phyloP scores from a whole-genome alignment of 2,797 vertebrate species.

The Microctenopoma lineatum region DNA sequence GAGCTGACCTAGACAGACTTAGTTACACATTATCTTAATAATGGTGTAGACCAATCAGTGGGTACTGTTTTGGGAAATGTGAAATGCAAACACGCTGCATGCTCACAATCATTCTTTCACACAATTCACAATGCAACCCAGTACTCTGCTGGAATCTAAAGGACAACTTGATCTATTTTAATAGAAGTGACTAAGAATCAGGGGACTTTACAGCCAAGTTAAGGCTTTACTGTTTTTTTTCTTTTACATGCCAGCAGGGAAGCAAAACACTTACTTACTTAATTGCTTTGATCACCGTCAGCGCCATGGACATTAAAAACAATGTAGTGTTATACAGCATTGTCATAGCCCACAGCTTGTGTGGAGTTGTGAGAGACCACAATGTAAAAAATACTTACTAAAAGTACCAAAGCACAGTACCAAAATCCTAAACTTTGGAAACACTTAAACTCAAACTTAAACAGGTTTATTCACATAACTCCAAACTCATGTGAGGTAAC shows the following conservation, averaged over 20 bases:
- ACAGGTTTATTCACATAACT: neutral
- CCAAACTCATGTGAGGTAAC: neutral
- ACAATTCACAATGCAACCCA: slow-evolving; percentile 50
- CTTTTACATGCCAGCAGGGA: no score
- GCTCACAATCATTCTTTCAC: slow-evolving; percentile 5
- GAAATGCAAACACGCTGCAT: slow-evolving; percentile 24
- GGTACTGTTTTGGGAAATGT: slow-evolving; percentile 22
- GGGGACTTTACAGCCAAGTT: slow-evolving; percentile 38
- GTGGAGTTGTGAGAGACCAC: no score
- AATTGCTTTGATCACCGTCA: slow-evolving; percentile 5
- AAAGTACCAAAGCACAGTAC: no score
- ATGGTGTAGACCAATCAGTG: slow-evolving; percentile 20
- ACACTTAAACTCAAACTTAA: neutral
- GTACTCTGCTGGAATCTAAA: slow-evolving; percentile 48
- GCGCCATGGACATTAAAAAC: neutral
- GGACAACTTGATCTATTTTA: slow-evolving; percentile 66
- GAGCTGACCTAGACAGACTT: slow-evolving; percentile 39
- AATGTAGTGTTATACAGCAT: neutral
- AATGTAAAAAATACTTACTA: neutral
- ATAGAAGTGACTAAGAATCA: slow-evolving; percentile 54
- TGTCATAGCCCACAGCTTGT: neutral
- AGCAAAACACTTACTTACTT: slow-evolving; percentile 14
- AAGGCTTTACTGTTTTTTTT: slow-evolving; percentile 23
- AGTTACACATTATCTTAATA: slow-evolving; percentile 41
- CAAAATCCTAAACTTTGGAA: no score